Conservation (phyloP, 2,113 vertebrate genomes). For the Pontoporia blainvillei region DNA sequence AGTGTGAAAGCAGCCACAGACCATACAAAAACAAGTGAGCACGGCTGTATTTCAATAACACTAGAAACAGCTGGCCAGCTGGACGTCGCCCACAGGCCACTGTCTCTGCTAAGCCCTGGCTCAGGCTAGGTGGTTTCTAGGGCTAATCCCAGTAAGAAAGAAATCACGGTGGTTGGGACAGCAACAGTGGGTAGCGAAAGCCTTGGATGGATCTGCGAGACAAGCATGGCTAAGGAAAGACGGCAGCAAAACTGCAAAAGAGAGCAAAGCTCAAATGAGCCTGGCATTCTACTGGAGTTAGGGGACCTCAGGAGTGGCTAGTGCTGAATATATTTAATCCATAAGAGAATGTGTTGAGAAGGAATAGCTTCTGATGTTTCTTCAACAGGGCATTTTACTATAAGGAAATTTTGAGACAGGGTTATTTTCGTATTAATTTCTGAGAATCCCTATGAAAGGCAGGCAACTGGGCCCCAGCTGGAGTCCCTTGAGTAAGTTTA, state of each 20-base stretch:
- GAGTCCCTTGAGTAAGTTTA: not conserved
- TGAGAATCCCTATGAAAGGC: not conserved
- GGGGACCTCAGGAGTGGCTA: not conserved
- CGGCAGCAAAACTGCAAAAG: not conserved
- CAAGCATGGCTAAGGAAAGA: not conserved
- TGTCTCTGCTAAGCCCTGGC: not conserved
- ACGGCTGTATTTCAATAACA: not conserved
- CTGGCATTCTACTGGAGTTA: not conserved
- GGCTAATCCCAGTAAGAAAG: not conserved
- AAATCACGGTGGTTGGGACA: not conserved
- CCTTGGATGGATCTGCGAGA: not conserved
- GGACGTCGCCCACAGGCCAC: not conserved
- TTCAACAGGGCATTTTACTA: not conserved
- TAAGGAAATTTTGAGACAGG: not conserved
- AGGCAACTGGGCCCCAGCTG: not conserved
- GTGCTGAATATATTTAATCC: not conserved
- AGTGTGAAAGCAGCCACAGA: not conserved
- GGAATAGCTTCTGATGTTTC: not conserved
- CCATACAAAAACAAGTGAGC: not conserved
- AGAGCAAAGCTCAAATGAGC: not conserved
- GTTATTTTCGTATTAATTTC: too few relatives aligned
- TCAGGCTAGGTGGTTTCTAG: not conserved
- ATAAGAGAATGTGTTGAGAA: not conserved
- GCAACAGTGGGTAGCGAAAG: not conserved
- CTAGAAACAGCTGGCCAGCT: not conserved